Evolutionary conservation across 2,888 invertebrate genomes (phyloP), one percentile per base, ranked within the genome.

Genomic region (Amblyjoppa fuscipennis): DNA sequence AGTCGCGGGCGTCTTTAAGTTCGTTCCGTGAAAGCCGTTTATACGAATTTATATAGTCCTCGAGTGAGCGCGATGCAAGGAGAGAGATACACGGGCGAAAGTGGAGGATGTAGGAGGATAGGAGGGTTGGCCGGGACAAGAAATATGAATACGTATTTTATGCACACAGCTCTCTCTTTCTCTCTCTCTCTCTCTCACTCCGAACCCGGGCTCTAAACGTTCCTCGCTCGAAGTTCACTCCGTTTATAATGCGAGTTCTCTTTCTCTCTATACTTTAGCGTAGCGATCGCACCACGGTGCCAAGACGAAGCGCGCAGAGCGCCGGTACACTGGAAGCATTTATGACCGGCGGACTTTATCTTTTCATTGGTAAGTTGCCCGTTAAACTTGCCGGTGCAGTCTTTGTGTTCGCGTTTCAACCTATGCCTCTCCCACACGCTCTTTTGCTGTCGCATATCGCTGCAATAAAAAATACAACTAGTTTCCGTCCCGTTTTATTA

Each of bases 21-120:
- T 61, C 61, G 16, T 80, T 85, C 81, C 87, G 89, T 90, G 90
- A 92, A 34, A 91, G 90, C 81, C 88, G 90, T 91, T 92, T 89
- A 91, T 89, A 90, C 87, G 90, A 90, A 91, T 91, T 90, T 92
- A 90, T 90, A 91, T 89, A 88, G 87, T 87, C 28, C 25, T 28
- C 41, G 4, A 41, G 34, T 25, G 34, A 51, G n/a, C 6, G 20
- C 51, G 51, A 78, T 25, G 45, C 41, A 66, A 49, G 16, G 31
- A 34, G 69, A 81, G 25, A 85, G 64, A 76, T 71, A 68, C 81
- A 82, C 74, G 69, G 45, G 81, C 68, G 77, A 59, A 41, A 16
- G 61, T 73, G 53, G 70, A 73, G 81, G 75, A 81, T 75, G 61
- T 69, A 71, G 76, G 75, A 66, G 25, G 31, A 51, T 49, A 51